Percentiles rank a stretch among this genome's conserved stretches.
Evolutionary conservation across 1,140 invertebrate genomes (phyloP).

Genomic region (Ceratina australensis): DNA sequence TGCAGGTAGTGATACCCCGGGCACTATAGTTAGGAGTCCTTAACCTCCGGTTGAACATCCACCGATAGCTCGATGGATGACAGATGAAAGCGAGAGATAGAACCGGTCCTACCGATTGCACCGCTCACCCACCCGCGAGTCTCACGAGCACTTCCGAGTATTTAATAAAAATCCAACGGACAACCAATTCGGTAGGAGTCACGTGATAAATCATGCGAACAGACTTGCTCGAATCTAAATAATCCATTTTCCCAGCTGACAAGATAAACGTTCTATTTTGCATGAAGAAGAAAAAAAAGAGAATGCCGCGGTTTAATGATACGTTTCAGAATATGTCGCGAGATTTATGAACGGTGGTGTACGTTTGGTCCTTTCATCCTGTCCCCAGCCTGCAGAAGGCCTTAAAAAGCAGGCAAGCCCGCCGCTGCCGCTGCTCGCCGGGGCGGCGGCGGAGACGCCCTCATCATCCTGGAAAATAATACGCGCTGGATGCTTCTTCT

Average conservation of each 20-base stretch:
- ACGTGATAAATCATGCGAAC: too few relatives aligned
- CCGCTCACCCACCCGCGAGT: too few relatives aligned
- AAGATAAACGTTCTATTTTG: too few relatives aligned
- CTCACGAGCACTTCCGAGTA: too few relatives aligned
- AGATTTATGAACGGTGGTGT: slow-evolving; percentile 38
- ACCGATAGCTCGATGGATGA: slow-evolving; percentile 39
- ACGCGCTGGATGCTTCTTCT: slow-evolving; percentile 46
- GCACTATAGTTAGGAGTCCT: slow-evolving; percentile 11
- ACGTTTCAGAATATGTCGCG: too few relatives aligned
- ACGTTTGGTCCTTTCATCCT: slow-evolving; percentile 61
- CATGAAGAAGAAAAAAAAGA: too few relatives aligned
- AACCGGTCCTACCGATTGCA: background rate
- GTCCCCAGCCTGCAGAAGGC: slow-evolving; percentile 47
- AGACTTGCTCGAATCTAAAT: too few relatives aligned
- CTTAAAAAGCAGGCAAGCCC: slow-evolving; percentile 51
- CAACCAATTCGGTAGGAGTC: too few relatives aligned
- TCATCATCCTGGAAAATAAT: slow-evolving; percentile 59
- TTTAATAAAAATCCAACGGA: too few relatives aligned
- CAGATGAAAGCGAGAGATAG: background rate
- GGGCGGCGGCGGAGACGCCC: slow-evolving; percentile 25
- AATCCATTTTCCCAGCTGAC: too few relatives aligned
- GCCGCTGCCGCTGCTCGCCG: slow-evolving; percentile 23
- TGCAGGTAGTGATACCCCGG: slow-evolving; percentile 29
- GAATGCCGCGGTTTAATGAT: too few relatives aligned
- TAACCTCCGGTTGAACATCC: slow-evolving; percentile 46